A percentile compares a stretch with the other conserved stretches of the same genome.
phyloP scores from a whole-genome alignment of 1,140 invertebrate genomes.

The Cyclina sinensis region DNA sequence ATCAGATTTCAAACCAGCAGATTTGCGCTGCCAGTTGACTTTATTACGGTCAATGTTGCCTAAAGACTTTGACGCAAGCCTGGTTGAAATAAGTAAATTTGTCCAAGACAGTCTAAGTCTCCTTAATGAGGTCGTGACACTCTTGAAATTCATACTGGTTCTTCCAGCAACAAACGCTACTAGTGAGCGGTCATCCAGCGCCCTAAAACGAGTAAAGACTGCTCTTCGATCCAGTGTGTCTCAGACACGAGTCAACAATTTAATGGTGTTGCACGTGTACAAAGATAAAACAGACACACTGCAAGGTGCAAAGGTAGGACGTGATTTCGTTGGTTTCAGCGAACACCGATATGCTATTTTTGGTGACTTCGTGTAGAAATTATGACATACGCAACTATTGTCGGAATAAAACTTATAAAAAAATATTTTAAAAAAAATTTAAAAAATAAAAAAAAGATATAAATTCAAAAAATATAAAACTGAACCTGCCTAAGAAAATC shows the following conservation, averaged over 20 bases:
- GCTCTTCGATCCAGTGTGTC: neutral
- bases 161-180: slow-evolving; percentile 49
- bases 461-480: no score
- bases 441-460: no score
- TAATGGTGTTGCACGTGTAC: slow-evolving; percentile 17
- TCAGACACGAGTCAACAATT: slow-evolving; percentile 10
- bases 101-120: neutral
- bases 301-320: neutral
- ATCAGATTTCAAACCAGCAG: neutral
- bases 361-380: neutral
- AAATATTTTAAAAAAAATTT: no score
- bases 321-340: neutral
- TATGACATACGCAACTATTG: no score
- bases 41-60: neutral
- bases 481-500: no score
- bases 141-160: slow-evolving; percentile 30
- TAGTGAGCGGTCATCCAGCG: slow-evolving; percentile 38
- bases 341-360: neutral
- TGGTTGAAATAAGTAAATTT: slow-evolving; percentile 2
- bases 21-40: neutral
- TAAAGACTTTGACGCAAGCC: neutral
- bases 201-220: slow-evolving; percentile 12
- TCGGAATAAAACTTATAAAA: no score
- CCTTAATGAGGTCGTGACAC: neutral
- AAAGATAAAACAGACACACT: slow-evolving; percentile 7